These are phyloP conservation scores for Diplodus sargus DNA, from an alignment of 2,797 vertebrate genomes.

Conservation along the genomic window DNA sequence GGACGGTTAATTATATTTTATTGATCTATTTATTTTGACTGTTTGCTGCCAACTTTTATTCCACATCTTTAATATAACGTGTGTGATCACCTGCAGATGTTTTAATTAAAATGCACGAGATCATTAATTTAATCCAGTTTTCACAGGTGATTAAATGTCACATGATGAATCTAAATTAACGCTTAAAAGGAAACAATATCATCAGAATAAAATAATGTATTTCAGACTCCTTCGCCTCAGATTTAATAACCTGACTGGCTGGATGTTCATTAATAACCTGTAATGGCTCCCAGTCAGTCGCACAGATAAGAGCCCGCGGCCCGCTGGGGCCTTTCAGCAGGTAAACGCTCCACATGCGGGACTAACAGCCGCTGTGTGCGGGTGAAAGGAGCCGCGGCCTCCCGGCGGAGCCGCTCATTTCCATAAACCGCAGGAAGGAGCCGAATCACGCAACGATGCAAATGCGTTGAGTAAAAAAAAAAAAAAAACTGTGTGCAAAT, in stretches of 20 bases:
- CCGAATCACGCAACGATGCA: constrained; percentile 68
- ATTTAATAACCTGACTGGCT: neutral
- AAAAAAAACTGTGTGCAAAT: constrained; percentile 80
- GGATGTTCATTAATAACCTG: neutral
- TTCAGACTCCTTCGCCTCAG: neutral
- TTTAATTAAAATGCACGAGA: neutral
- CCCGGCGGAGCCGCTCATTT: constrained; percentile 55
- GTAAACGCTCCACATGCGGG: constrained; percentile 43
- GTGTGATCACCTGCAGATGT: no score
- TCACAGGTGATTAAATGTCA: neutral
- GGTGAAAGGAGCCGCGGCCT: constrained; percentile 64
- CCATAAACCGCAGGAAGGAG: constrained; percentile 75
- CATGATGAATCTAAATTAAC: neutral
- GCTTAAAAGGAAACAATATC: neutral
- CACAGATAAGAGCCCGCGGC: constrained; percentile 37
- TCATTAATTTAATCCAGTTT: neutral
- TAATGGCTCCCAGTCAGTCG: constrained; percentile 2
- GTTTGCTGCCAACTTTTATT: neutral
- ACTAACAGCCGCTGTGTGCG: constrained; percentile 57
- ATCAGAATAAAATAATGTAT: neutral
- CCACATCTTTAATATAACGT: no score
- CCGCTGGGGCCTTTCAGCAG: constrained; percentile 29
- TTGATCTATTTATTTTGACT: no score
- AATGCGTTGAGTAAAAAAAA: constrained; percentile 57
- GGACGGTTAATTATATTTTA: no score